These are phyloP conservation scores for Sebastes trivittatus DNA, from an alignment of 2,797 vertebrate genomes.

Conservation along the genomic window DNA sequence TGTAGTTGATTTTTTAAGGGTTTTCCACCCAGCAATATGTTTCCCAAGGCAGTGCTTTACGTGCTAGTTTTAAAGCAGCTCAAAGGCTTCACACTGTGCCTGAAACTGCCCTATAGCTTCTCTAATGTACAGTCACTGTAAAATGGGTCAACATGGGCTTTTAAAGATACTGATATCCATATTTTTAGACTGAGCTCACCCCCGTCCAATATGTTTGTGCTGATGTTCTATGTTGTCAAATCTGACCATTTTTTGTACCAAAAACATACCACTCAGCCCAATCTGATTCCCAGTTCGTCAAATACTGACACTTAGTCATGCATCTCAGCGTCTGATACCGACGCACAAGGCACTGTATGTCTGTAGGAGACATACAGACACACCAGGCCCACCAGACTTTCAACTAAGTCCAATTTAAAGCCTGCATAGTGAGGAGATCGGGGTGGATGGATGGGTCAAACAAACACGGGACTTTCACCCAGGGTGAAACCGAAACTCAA, in stretches of 20 bases:
- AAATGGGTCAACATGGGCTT: constrained; percentile 41
- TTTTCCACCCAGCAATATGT: not conserved
- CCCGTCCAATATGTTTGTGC: not conserved
- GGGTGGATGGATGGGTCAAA: not conserved
- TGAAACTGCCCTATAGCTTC: not conserved
- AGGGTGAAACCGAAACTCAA: not conserved
- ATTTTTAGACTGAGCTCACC: not conserved
- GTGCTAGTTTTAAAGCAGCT: constrained; percentile 3
- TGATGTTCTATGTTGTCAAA: not conserved
- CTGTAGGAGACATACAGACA: not conserved
- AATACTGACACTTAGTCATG: not conserved
- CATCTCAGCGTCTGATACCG: not conserved
- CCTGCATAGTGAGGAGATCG: not conserved
- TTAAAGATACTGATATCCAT: not conserved
- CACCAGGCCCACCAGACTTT: fast-evolving
- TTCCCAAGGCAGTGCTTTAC: constrained; percentile 5
- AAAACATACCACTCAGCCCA: not conserved
- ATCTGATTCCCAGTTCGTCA: not conserved
- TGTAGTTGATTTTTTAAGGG: not conserved
- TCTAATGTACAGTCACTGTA: constrained; percentile 5
- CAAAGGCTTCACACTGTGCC: constrained; percentile 27
- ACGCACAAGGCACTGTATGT: not conserved
- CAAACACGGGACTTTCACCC: not conserved
- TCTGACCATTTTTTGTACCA: not conserved
- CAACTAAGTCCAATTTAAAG: not conserved